These are phyloP conservation scores for Hylomyscus alleni DNA, from an alignment of 2,797 vertebrate genomes.

Conservation along the genomic window DNA sequence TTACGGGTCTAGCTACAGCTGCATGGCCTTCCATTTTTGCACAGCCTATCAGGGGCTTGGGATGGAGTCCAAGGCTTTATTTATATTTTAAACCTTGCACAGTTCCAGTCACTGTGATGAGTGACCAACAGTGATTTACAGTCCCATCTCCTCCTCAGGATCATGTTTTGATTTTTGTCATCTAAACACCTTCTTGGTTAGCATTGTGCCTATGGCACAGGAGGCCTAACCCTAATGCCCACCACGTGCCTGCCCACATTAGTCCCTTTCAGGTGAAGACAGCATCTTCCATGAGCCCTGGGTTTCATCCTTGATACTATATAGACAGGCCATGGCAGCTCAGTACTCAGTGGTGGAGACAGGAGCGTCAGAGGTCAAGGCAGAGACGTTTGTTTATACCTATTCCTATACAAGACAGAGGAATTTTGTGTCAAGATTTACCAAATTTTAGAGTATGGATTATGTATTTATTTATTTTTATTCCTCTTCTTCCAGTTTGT, in stretches of 20 bases:
- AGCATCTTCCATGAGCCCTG: conserved; percentile 13
- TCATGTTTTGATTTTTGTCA: not conserved
- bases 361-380: too few relatives aligned
- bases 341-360: too few relatives aligned
- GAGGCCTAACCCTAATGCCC: not conserved
- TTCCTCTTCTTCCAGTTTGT: conserved; percentile 1
- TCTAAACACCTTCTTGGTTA: conserved; percentile 23
- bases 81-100: conserved; percentile 32
- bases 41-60: not conserved
- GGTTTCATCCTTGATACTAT: too few relatives aligned
- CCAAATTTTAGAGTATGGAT: not conserved
- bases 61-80: not conserved
- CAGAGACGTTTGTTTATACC: not conserved
- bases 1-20: not conserved
- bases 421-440: conserved; percentile 15
- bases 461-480: not conserved
- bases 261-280: not conserved
- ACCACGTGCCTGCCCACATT: not conserved
- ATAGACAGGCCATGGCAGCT: too few relatives aligned
- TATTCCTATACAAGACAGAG: not conserved
- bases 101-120: not conserved
- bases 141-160: not conserved
- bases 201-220: not conserved
- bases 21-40: not conserved
- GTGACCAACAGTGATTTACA: not conserved